These are phyloP conservation scores for Drosophila kohkoa DNA, from an alignment of 1,140 invertebrate species.

Conservation along the genomic window DNA sequence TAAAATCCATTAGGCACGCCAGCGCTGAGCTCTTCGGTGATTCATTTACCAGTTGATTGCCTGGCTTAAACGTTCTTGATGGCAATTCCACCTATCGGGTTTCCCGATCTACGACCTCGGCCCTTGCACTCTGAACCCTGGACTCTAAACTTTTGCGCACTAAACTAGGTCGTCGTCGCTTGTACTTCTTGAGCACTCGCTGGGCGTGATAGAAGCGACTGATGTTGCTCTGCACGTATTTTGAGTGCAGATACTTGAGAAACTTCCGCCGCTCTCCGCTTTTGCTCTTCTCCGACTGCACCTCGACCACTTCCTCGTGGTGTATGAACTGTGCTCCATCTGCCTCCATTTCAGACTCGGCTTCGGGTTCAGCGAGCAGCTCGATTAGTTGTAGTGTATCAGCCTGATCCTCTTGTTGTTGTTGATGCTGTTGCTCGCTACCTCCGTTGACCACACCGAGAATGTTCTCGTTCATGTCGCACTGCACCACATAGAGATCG, in stretches of 20 bases:
- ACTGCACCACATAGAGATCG: slow-evolving; percentile 81
- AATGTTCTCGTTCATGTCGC: slow-evolving; percentile 83
- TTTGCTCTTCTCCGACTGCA: slow-evolving; percentile 47
- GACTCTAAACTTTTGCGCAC: neutral
- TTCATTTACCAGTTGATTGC: slow-evolving; percentile 34
- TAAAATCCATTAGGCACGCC: slow-evolving; percentile 65
- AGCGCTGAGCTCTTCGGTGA: neutral
- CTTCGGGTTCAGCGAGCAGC: slow-evolving; percentile 56
- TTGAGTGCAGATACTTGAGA: slow-evolving; percentile 76
- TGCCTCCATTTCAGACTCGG: slow-evolving; percentile 30
- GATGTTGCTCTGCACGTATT: slow-evolving; percentile 74
- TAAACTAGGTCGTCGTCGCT: slow-evolving; percentile 26
- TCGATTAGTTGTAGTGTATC: slow-evolving; percentile 69
- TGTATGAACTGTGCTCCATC: slow-evolving; percentile 56
- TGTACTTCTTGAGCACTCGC: slow-evolving; percentile 74
- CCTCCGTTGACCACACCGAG: slow-evolving; percentile 56
- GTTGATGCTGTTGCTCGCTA: slow-evolving; percentile 22
- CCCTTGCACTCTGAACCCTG: slow-evolving; percentile 10
- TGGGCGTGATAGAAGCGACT: slow-evolving; percentile 70
- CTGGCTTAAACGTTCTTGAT: slow-evolving; percentile 1
- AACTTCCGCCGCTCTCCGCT: slow-evolving; percentile 48
- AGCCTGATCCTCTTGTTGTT: slow-evolving; percentile 27
- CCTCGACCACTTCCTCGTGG: slow-evolving; percentile 73
- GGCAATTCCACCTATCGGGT: slow-evolving; percentile 23
- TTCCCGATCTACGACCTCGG: slow-evolving; percentile 53